These are phyloP conservation scores for Ganaspis sp. DNA, from an alignment of 1,140 invertebrate species.

Conservation along the genomic window DNA sequence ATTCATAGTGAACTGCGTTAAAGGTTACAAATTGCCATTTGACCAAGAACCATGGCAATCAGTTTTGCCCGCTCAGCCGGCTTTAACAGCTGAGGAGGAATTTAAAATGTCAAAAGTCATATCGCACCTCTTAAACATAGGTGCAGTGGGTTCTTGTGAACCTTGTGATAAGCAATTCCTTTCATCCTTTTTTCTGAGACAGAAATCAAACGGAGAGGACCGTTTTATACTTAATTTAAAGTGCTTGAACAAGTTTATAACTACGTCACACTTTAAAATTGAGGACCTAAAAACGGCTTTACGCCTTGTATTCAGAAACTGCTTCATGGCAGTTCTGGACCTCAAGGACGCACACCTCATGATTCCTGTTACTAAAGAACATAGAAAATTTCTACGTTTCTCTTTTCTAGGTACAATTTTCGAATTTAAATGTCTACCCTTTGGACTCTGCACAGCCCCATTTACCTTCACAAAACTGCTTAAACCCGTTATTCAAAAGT, in stretches of 20 bases:
- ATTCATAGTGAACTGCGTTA: slow-evolving; percentile 34
- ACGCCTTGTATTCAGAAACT: not conserved
- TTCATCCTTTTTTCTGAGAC: slow-evolving; percentile 35
- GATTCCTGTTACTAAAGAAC: slow-evolving; percentile 41
- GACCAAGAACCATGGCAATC: not conserved
- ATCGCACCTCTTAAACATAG: not conserved
- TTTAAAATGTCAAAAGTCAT: too few relatives aligned
- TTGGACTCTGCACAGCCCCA: slow-evolving; percentile 33
- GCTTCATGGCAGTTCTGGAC: slow-evolving; percentile 44
- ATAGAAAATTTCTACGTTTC: slow-evolving; percentile 53
- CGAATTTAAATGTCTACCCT: slow-evolving; percentile 36
- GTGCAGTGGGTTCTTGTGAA: slow-evolving; percentile 15
- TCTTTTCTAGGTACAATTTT: slow-evolving; percentile 37
- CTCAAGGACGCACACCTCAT: slow-evolving; percentile 45
- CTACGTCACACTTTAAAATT: too few relatives aligned
- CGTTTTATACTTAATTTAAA: not conserved
- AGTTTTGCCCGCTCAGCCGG: not conserved
- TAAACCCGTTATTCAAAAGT: slow-evolving; percentile 44
- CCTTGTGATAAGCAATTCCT: slow-evolving; percentile 17
- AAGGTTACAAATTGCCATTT: slow-evolving; percentile 17
- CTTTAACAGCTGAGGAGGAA: too few relatives aligned
- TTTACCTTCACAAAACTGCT: slow-evolving; percentile 24
- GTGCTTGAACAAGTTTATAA: too few relatives aligned
- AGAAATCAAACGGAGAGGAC: slow-evolving; percentile 34
- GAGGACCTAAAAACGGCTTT: too few relatives aligned